phyloP scores from a whole-genome alignment of 2,797 vertebrate species.

The Phalanger gymnotis region DNA sequence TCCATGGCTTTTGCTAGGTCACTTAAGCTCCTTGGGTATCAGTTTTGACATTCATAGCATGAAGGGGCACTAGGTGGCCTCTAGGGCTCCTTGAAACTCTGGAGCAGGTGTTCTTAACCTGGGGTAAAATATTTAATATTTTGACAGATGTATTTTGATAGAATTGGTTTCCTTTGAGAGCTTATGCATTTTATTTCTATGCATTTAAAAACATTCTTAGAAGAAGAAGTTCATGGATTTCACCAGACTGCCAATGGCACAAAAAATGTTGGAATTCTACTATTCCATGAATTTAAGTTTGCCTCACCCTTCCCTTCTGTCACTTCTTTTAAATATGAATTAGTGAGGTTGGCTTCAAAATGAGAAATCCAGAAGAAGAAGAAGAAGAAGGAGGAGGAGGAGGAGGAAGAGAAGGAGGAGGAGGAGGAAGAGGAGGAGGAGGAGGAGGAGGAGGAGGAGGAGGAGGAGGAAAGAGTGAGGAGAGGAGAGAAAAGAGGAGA shows the following conservation, averaged over 20 bases:
- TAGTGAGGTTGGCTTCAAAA: background rate
- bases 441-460: too few relatives aligned
- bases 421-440: too few relatives aligned
- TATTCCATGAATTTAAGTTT: background rate
- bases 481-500: too few relatives aligned
- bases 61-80: background rate
- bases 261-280: background rate
- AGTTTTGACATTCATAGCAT: background rate
- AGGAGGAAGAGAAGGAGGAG: too few relatives aligned
- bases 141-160: background rate
- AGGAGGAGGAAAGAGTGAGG: accelerated
- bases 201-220: background rate
- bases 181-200: background rate
- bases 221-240: background rate
- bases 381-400: too few relatives aligned
- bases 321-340: background rate
- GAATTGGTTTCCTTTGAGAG: background rate
- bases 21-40: background rate
- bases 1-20: background rate
- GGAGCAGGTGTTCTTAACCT: background rate
- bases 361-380: background rate
- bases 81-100: background rate
- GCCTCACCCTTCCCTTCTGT: too few relatives aligned
- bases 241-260: background rate
- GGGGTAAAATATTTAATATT: background rate